Evolutionary conservation across 2,888 invertebrate genomes (phyloP).

Genomic region (Megalurothrips usitatus): DNA sequence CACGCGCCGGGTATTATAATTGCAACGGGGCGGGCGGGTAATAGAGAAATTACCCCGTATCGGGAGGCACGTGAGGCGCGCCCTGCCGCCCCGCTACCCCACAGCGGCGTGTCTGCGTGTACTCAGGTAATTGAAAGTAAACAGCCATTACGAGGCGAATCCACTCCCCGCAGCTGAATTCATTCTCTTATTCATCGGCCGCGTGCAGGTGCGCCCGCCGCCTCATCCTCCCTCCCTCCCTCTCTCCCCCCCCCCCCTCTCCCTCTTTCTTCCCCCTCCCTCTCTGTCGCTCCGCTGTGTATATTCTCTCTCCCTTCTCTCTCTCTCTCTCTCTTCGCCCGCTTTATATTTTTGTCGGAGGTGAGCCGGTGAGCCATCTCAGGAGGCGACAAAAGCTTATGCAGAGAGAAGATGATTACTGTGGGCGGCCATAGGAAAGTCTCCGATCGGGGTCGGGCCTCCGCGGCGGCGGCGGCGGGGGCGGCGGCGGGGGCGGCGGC

Average conservation of each 20-base stretch:
- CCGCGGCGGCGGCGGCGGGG: too few species aligned
- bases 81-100: neutral
- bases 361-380: too few species aligned
- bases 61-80: neutral
- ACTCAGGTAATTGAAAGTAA: slow-evolving; percentile 6
- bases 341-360: too few species aligned
- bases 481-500: too few species aligned
- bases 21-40: too few species aligned
- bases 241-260: neutral
- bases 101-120: neutral
- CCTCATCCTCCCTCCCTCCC: neutral
- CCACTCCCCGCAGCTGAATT: too few species aligned
- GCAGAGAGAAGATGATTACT: too few species aligned
- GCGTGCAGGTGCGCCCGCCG: neutral
- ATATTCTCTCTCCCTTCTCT: neutral
- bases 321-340: neutral
- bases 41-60: neutral
- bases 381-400: too few species aligned
- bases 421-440: too few species aligned
- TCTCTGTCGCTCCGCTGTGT: neutral
- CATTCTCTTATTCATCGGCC: neutral
- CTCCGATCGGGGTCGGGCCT: too few species aligned
- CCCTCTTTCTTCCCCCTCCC: neutral
- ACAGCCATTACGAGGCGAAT: neutral
- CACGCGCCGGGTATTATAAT: too few species aligned